phyloP scores from a whole-genome alignment of 2,888 invertebrate genomes.

The Ischnus inquisitorius region DNA sequence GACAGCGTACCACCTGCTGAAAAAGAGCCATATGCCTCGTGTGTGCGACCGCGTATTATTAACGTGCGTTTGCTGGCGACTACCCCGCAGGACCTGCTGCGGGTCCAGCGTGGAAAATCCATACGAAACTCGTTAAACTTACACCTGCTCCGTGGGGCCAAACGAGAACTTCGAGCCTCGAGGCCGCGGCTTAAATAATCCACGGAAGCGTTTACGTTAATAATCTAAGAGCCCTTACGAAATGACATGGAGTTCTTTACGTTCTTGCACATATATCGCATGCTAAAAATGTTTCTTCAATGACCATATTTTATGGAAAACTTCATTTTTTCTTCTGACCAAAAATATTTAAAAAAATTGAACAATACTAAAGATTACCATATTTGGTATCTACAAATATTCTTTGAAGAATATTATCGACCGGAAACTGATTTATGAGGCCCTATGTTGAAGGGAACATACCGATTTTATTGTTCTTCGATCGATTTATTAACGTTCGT shows the following conservation, averaged over 20 bases:
- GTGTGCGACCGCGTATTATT: constrained; percentile 47
- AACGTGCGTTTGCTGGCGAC: constrained; percentile 50
- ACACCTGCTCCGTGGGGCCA: constrained; percentile 27
- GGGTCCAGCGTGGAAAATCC: constrained; percentile 55
- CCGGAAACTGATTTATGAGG: no score
- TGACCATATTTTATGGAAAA: no score
- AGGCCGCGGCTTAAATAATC: constrained; percentile 1
- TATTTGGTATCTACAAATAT: no score
- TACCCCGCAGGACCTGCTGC: constrained; percentile 41
- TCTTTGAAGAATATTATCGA: no score
- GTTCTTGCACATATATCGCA: no score
- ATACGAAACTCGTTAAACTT: constrained; percentile 57
- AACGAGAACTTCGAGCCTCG: background rate
- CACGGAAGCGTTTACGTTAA: background rate
- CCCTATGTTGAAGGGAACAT: no score
- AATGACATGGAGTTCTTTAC: no score
- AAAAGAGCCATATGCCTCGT: constrained; percentile 71
- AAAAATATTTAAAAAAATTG: no score
- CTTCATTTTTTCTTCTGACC: no score
- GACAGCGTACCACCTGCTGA: constrained; percentile 72
- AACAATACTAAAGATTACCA: no score
- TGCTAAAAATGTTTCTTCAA: no score
- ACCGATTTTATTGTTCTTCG: background rate
- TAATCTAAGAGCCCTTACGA: no score
- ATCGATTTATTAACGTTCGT: background rate